Percentiles rank a stretch among this genome's conserved stretches.
These are phyloP conservation scores for Callipepla squamata DNA, from an alignment of 2,113 vertebrate species.

Conservation along the genomic window DNA sequence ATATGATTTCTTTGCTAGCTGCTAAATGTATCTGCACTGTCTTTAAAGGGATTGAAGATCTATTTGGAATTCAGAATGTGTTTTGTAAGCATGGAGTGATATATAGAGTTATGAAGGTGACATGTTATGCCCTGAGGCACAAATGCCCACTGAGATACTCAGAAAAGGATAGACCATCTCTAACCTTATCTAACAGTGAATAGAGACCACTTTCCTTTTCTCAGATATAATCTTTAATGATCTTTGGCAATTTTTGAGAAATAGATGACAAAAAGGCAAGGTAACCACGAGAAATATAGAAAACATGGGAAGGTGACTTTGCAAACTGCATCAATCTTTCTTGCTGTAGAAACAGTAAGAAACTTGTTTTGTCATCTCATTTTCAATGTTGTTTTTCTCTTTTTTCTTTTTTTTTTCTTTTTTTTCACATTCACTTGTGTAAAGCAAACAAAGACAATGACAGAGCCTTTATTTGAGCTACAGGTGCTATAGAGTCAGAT, in stretches of 20 bases:
- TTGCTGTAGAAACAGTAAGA: background rate
- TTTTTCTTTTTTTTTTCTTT: background rate
- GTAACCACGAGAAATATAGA: constrained; percentile 39
- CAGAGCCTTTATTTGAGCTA: too few relatives aligned
- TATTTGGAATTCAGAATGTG: constrained; percentile 33
- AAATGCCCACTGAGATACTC: background rate
- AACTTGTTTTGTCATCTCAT: background rate
- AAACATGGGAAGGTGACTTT: constrained; percentile 63
- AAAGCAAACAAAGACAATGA: too few relatives aligned
- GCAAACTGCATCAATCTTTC: constrained; percentile 16
- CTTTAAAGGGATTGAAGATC: background rate
- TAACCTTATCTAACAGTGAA: constrained; percentile 41
- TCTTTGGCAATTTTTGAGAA: constrained; percentile 1
- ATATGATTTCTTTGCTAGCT: background rate
- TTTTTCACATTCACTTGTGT: background rate
- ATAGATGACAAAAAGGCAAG: background rate
- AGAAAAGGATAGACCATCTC: background rate
- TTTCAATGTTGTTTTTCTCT: background rate
- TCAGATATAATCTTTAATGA: constrained; percentile 63
- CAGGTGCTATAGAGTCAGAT: too few relatives aligned
- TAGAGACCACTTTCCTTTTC: constrained; percentile 29
- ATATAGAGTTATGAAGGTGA: constrained; percentile 46
- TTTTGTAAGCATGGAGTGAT: background rate
- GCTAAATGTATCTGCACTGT: background rate
- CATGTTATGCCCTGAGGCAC: constrained; percentile 34